phyloP scores from a whole-genome alignment of 2,113 vertebrate genomes.

The Dromaius novaehollandiae region DNA sequence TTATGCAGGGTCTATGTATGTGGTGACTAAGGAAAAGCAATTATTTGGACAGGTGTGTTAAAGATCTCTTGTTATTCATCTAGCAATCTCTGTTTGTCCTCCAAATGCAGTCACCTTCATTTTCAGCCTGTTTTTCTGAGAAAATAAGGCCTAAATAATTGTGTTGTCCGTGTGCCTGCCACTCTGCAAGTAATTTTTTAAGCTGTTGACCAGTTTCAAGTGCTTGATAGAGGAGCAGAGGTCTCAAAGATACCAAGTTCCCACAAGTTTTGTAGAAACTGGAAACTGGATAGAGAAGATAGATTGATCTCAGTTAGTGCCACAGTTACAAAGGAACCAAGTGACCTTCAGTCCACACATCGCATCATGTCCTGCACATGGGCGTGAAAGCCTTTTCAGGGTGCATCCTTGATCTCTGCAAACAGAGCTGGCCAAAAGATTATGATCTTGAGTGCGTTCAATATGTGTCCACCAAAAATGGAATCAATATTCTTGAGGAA shows the following conservation, averaged over 20 bases:
- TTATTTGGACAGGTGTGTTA: neutral
- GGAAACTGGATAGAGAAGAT: neutral
- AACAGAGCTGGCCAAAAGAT: neutral
- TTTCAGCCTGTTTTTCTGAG: neutral
- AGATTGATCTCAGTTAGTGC: neutral
- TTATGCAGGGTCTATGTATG: neutral
- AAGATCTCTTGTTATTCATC: neutral
- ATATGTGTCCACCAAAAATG: neutral
- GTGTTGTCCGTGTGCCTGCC: neutral
- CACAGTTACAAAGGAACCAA: neutral
- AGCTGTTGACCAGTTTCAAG: neutral
- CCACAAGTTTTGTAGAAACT: neutral
- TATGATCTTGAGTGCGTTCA: neutral
- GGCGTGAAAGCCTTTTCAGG: neutral
- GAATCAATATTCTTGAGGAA: neutral
- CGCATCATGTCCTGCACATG: accelerated
- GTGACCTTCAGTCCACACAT: neutral
- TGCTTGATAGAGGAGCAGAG: neutral
- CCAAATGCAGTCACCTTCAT: neutral
- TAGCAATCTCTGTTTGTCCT: neutral
- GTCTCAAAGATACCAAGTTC: neutral
- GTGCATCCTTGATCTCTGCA: neutral
- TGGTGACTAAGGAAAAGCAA: neutral
- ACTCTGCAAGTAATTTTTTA: neutral
- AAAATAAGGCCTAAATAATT: neutral